These are phyloP conservation scores for Semaprochilodus insignis DNA, from an alignment of 2,797 vertebrate genomes.

Conservation along the genomic window DNA sequence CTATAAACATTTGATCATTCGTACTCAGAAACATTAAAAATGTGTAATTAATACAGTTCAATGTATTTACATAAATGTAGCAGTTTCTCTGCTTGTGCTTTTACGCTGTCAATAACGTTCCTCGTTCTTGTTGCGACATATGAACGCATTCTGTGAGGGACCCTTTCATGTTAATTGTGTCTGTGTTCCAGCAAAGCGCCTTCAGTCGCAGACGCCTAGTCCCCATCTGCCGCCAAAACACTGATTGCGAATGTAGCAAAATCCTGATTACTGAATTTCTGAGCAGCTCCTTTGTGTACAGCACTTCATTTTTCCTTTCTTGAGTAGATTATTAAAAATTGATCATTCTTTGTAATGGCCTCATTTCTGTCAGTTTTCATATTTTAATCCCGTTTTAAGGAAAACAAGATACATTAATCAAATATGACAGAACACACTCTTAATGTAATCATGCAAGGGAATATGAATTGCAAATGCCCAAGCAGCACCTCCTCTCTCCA, in stretches of 20 bases:
- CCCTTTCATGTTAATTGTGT: slow-evolving; percentile 79
- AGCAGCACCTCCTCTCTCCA: slow-evolving; percentile 69
- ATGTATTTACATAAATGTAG: slow-evolving; percentile 40
- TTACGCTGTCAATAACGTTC: slow-evolving; percentile 64
- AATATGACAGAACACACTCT: slow-evolving; percentile 95
- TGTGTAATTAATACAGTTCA: not conserved
- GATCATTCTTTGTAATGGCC: slow-evolving; percentile 89
- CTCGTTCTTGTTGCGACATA: slow-evolving; percentile 69
- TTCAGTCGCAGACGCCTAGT: slow-evolving; percentile 67
- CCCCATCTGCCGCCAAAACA: slow-evolving; percentile 70
- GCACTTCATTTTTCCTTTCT: slow-evolving; percentile 74
- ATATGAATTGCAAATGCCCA: slow-evolving; percentile 97
- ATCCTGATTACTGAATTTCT: slow-evolving; percentile 80
- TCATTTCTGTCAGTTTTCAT: slow-evolving; percentile 94
- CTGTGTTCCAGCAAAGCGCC: slow-evolving; percentile 65
- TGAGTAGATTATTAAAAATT: slow-evolving; percentile 91
- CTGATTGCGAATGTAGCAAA: slow-evolving; percentile 80
- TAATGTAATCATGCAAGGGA: slow-evolving; percentile 95
- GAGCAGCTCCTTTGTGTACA: slow-evolving; percentile 65
- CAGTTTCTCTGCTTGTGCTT: slow-evolving; percentile 38
- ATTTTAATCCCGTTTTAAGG: slow-evolving; percentile 90
- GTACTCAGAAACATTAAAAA: not conserved
- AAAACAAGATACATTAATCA: slow-evolving; percentile 98
- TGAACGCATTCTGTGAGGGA: slow-evolving; percentile 69
- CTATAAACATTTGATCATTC: not conserved